Percentiles rank a stretch among this genome's conserved stretches.
These are phyloP conservation scores for Augiades crinisus DNA, from an alignment of 2,888 invertebrate genomes.

Conservation along the genomic window DNA sequence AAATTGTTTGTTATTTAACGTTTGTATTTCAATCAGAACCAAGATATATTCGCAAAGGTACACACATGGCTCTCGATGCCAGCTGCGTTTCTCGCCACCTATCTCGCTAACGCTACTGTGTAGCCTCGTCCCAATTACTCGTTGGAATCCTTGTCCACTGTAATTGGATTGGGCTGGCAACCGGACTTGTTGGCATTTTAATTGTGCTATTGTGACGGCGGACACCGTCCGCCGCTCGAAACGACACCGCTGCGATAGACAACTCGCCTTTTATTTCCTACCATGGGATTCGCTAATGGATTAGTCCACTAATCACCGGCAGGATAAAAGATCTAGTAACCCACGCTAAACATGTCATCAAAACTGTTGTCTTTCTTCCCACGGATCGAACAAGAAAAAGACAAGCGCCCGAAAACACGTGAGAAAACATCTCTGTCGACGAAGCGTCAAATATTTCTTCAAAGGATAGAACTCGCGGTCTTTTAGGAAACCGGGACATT, in stretches of 20 bases:
- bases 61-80: slow-evolving; percentile 33
- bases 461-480: slow-evolving; percentile 55
- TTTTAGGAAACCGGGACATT: slow-evolving; percentile 72
- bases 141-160: slow-evolving; percentile 78
- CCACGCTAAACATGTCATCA: slow-evolving; percentile 11
- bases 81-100: slow-evolving; percentile 55
- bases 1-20: background rate
- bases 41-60: slow-evolving; percentile 13
- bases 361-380: slow-evolving; percentile 43
- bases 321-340: background rate
- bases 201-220: slow-evolving; percentile 80
- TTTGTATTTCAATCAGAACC: slow-evolving; percentile 14
- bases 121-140: slow-evolving; percentile 75
- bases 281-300: slow-evolving; percentile 43
- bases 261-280: slow-evolving; percentile 63
- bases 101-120: slow-evolving; percentile 59
- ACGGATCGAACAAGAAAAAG: slow-evolving; percentile 46
- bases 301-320: slow-evolving; percentile 36
- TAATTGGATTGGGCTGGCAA: slow-evolving; percentile 80
- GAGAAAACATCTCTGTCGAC: slow-evolving; percentile 53
- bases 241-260: slow-evolving; percentile 59
- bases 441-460: slow-evolving; percentile 72
- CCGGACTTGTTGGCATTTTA: slow-evolving; percentile 81
- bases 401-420: slow-evolving; percentile 44
- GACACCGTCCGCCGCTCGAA: slow-evolving; percentile 62